A percentile compares a stretch with the other conserved stretches of the same genome.
phyloP scores from a whole-genome alignment of 2,797 vertebrate genomes.

The Poecilia picta region DNA sequence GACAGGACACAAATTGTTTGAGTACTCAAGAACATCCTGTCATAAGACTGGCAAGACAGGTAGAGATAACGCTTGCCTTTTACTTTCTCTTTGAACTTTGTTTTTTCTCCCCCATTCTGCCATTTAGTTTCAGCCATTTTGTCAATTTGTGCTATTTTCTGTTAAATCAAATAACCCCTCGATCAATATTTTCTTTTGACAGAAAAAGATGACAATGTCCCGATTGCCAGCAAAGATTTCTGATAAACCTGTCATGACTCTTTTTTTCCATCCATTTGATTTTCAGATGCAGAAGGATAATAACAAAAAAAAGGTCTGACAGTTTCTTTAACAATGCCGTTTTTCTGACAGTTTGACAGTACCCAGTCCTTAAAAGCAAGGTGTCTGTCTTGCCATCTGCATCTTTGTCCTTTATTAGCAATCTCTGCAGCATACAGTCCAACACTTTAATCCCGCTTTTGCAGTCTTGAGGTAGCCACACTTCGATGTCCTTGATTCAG shows the following conservation, averaged over 20 bases:
- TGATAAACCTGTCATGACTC: slow-evolving; percentile 46
- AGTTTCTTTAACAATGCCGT: slow-evolving; percentile 32
- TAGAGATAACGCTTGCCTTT: slow-evolving; percentile 42
- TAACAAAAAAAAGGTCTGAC: slow-evolving; percentile 39
- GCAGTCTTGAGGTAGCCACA: slow-evolving; percentile 51
- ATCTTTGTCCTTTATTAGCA: slow-evolving; percentile 62
- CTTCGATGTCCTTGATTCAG: slow-evolving; percentile 34
- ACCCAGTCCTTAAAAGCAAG: slow-evolving; percentile 44
- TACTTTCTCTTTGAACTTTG: slow-evolving; percentile 36
- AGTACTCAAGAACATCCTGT: slow-evolving; percentile 47
- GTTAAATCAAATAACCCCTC: slow-evolving; percentile 17
- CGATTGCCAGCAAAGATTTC: slow-evolving; percentile 40
- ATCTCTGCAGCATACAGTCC: slow-evolving; percentile 41
- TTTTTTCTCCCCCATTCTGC: slow-evolving; percentile 6
- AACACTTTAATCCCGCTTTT: slow-evolving; percentile 66
- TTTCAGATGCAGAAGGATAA: slow-evolving; percentile 36
- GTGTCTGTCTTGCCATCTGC: slow-evolving; percentile 14
- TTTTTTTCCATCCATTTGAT: slow-evolving; percentile 41
- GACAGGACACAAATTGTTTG: slow-evolving; percentile 20
- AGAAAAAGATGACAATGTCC: slow-evolving; percentile 36
- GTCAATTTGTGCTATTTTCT: slow-evolving; percentile 12
- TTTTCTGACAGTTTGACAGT: slow-evolving; percentile 65
- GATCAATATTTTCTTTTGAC: slow-evolving; percentile 45
- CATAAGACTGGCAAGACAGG: slow-evolving; percentile 52
- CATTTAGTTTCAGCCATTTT: slow-evolving; percentile 31